Conservation (phyloP, 2,888 invertebrate species). For the Andrena camellia region DNA sequence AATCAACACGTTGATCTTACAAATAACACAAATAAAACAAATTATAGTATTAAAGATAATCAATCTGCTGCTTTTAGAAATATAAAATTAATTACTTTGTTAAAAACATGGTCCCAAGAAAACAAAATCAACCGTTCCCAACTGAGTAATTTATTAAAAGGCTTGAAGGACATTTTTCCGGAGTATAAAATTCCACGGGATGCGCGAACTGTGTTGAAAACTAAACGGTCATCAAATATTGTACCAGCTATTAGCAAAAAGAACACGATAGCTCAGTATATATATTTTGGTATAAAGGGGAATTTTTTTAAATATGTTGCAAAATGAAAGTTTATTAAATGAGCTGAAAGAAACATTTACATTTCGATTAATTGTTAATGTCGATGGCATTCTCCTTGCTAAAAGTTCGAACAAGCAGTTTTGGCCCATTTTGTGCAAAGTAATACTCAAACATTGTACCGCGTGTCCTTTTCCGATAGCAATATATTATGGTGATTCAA, state of each 20-base stretch:
- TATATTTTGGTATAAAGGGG: conserved; percentile 31
- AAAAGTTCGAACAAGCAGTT: conserved; percentile 19
- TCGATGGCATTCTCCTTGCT: conserved; percentile 19
- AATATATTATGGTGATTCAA: conserved; percentile 27
- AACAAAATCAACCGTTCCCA: conserved; percentile 13
- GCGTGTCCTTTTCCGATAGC: conserved; percentile 25
- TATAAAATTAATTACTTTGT: conserved; percentile 13
- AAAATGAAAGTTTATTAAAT: conserved; percentile 13
- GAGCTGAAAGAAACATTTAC: conserved; percentile 29
- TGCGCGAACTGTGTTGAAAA: conserved; percentile 10
- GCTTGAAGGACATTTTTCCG: conserved; percentile 23
- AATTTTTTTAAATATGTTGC: conserved; percentile 22
- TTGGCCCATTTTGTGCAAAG: conserved; percentile 1
- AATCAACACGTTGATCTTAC: neutral
- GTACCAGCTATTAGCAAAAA: conserved; percentile 17
- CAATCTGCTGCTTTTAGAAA: neutral
- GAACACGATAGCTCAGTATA: conserved; percentile 20
- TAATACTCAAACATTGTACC: neutral
- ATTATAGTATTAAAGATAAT: conserved; percentile 2
- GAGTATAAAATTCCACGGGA: conserved; percentile 8
- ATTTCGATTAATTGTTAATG: conserved; percentile 22
- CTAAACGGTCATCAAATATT: neutral
- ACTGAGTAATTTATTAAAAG: conserved; percentile 23
- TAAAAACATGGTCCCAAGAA: conserved; percentile 9
- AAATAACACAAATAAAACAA: neutral